Base-by-base conservation (phyloP, 2,888 invertebrate genomes). In the Aproaerema taeniolella region DNA sequence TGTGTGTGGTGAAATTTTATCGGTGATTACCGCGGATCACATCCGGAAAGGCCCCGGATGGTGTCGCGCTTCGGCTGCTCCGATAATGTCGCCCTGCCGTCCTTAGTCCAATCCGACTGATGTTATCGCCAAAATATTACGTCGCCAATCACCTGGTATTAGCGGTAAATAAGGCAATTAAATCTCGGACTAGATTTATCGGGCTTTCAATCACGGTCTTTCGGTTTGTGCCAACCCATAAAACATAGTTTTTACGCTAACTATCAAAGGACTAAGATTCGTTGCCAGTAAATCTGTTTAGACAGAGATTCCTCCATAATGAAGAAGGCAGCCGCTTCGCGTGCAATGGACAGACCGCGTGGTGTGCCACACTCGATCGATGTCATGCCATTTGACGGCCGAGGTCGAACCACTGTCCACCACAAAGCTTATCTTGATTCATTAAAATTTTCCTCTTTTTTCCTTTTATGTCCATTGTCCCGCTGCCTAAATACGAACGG, bases 391-490 rank as follows among this genome's bases (percentile, higher is more conserved):
- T 81, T 83, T 83, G 85, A 80, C 72, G 83, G 83, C 83, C 82
- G 85, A 85, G 83, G 85, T 81, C 82, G 83, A 58, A 67, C 72
- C 56, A 66, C 67, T 80, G 80, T 80, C 82, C 83, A 81, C 75
- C 67, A 77, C 59, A 63, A 65, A 62, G 58, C 80, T 83, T 83
- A 86, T 85, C 85, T 77, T 75, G 85, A 85, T 85, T 75, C 75
- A 80, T 75, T 74, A 68, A 64, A 51, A 53, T 65, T 60, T 67
- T 64, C 56, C 67, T 67, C 62, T 68, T n/a, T n/a, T n/a, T 65
- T 62, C 55, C 59, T 53, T 61, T 63, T 66, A 65, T 69, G 58
- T 51, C 67, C 53, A 73, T 73, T 78, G 75, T 75, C 52, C 56
- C 53, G 55, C 63, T 58, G 65, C 69, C 75, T 68, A 65, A 73